These are phyloP conservation scores for Megaceryle alcyon DNA, from an alignment of 2,797 vertebrate species.

Conservation along the genomic window DNA sequence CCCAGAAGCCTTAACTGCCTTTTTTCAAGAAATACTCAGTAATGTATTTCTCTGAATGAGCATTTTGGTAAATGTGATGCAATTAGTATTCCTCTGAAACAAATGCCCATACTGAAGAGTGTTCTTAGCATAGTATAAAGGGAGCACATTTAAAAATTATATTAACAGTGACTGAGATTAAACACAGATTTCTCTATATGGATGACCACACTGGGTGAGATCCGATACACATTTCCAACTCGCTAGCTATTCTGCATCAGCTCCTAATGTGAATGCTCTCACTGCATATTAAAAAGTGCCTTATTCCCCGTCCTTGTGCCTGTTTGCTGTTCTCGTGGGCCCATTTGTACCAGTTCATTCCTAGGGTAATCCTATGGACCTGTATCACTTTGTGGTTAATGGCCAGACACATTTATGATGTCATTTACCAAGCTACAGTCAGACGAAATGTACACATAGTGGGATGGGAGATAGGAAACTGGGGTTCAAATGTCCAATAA, in stretches of 20 bases:
- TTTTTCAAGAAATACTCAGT: constrained; percentile 34
- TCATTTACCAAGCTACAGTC: background rate
- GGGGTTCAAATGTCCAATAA: background rate
- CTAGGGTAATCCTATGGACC: background rate
- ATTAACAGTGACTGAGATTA: background rate
- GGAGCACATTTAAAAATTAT: background rate
- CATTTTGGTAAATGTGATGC: background rate
- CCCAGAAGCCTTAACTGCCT: constrained; percentile 49
- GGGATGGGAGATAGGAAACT: background rate
- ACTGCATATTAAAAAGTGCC: background rate
- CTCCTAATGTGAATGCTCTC: background rate
- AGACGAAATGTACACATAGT: background rate
- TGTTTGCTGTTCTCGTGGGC: background rate
- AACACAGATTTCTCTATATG: background rate
- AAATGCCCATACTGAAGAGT: background rate
- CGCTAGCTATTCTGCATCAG: background rate
- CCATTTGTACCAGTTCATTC: background rate
- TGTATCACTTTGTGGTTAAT: background rate
- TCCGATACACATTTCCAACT: background rate
- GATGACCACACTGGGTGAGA: background rate
- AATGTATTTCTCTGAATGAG: background rate
- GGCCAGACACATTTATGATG: background rate
- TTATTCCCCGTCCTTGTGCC: background rate
- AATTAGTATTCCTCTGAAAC: constrained; percentile 10
- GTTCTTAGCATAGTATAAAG: background rate